Conservation (phyloP, 2,113 vertebrate genomes). For the Agapornis roseicollis region DNA sequence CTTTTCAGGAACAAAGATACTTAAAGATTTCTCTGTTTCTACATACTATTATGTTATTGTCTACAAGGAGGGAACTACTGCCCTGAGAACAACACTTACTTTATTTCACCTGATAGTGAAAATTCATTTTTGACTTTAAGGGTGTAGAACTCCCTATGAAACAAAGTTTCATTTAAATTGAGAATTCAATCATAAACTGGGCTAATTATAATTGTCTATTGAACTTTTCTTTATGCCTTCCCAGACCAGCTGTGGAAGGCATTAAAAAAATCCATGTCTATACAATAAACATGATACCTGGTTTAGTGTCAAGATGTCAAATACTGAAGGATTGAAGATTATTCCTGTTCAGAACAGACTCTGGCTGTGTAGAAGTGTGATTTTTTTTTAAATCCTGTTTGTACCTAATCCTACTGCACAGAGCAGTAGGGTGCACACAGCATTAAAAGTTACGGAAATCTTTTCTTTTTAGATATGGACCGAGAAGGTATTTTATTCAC, state of each 20-base stretch:
- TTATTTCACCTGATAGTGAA: neutral
- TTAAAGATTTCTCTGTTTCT: neutral
- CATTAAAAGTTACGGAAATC: rapidly evolving
- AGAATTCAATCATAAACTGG: neutral
- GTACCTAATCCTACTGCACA: neutral
- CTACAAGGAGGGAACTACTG: neutral
- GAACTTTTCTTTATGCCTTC: neutral
- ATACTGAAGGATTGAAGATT: neutral
- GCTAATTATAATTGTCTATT: neutral
- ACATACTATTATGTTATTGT: neutral
- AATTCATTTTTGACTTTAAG: neutral
- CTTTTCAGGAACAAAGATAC: neutral
- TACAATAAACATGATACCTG: neutral
- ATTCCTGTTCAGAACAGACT: neutral
- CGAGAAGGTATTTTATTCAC: neutral
- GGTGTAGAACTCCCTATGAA: neutral
- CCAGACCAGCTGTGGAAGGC: neutral
- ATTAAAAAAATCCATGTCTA: neutral
- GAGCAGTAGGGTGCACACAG: too few relatives aligned
- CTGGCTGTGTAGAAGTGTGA: neutral
- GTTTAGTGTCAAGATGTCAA: neutral
- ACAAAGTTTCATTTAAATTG: neutral
- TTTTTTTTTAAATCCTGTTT: neutral
- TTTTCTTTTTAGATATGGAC: neutral
- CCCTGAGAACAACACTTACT: neutral